Base-by-base conservation (phyloP, 1,140 invertebrate genomes). In the Phortica variegata region DNA sequence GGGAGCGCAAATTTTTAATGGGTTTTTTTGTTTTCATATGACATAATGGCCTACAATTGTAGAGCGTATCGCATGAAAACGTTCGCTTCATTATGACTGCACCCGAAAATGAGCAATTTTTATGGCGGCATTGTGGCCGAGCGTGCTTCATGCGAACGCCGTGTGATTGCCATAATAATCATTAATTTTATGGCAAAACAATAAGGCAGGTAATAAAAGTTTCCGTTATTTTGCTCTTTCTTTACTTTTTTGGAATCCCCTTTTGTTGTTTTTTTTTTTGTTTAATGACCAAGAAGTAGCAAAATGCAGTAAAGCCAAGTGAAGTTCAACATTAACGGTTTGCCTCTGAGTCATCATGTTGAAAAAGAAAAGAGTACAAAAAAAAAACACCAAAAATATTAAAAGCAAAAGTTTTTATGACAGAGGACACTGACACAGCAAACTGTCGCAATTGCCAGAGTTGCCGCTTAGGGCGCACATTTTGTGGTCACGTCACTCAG, bases 121-220 rank as follows among this genome's bases (percentile, higher is more conserved):
- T 26, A 26, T 26, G 23, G 5, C 5, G 5, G 23, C 23, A 6
- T 26, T 26, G 23, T 10, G 23, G 23, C 23, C 23, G 23, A 26
- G 10, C 23, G 5, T n/a, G n/a, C n/a, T n/a, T n/a, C n/a, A n/a
- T n/a, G n/a, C n/a, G n/a, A n/a, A 26, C 5, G 23, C 32, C n/a
- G n/a, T 31, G 47, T 61, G 54, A 68, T 68, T 68, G 63, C 63
- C 63, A 60, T 68, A 68, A 68, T 68, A 68, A 68, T 68, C 63
- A 68, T 68, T 68, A 68, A 68, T 68, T 68, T 68, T 60, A 68
- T 68, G 60, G 60, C 60, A 58, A 68, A 68, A 68, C 63, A 68
- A 68, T 68, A 68, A 68, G 63, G 63, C 60, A 68, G 63, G 63
- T 63, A 63, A 68, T 68, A 68, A 68, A 68, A 68, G 63, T 68